Evolutionary conservation across 2,797 vertebrate genomes (phyloP).

Genomic region (Etheostoma nigrum): DNA sequence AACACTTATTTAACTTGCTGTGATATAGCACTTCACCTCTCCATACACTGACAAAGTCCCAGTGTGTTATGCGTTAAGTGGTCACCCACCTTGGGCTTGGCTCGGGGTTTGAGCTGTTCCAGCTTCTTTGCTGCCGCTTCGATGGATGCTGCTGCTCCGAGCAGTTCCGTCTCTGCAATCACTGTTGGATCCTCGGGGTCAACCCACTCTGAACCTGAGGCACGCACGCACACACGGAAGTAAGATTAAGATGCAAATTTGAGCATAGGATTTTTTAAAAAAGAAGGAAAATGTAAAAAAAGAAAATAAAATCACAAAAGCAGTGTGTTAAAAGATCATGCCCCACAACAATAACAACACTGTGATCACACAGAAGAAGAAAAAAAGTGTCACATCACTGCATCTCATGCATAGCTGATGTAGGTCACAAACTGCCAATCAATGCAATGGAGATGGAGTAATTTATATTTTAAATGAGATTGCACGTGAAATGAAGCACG

Average conservation of each 20-base stretch:
- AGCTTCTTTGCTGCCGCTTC: constrained; percentile 98
- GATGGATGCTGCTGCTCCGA: constrained; percentile 96
- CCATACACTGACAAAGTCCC: not conserved
- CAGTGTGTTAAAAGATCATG: constrained; percentile 58
- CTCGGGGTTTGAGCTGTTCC: constrained; percentile 96
- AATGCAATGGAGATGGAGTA: constrained; percentile 59
- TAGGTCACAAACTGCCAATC: constrained; percentile 58
- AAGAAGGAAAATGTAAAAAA: not conserved
- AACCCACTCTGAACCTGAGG: constrained; percentile 95
- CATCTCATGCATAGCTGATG: constrained; percentile 69
- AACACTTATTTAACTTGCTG: not conserved
- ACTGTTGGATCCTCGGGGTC: constrained; percentile 98
- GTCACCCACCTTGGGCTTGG: constrained; percentile 93
- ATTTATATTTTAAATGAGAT: constrained; percentile 45
- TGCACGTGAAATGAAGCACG: constrained; percentile 50
- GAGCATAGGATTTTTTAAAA: not conserved
- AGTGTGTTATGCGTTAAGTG: not conserved
- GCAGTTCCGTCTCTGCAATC: constrained; percentile 94
- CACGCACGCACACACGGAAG: not conserved
- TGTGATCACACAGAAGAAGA: constrained; percentile 46
- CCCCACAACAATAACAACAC: constrained; percentile 52
- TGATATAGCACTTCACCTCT: not conserved
- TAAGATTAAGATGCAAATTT: not conserved
- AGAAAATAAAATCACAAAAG: not conserved
- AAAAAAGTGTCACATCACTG: constrained; percentile 32